phyloP scores from a whole-genome alignment of 53 echinoderm and acorn worm species.

The Patiria pectinifera region DNA sequence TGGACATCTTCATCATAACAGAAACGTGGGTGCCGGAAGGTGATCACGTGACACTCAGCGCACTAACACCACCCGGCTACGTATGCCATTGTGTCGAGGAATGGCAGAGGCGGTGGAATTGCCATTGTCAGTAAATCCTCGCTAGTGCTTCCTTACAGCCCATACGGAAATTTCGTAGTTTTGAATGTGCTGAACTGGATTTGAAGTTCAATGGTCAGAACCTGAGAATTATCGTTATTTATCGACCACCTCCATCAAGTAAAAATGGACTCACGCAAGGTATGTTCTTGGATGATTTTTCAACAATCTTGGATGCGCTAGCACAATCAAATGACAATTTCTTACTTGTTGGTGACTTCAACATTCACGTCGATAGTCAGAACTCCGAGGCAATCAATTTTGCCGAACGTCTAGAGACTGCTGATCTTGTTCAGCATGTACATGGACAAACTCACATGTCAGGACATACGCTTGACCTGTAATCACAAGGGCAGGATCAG shows the following conservation, averaged over 20 bases:
- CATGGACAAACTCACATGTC: constrained; percentile 21
- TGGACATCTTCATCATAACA: constrained; percentile 54
- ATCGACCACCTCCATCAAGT: constrained; percentile 34
- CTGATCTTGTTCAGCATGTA: constrained; percentile 10
- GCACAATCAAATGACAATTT: constrained; percentile 39
- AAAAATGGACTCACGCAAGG: constrained; percentile 14
- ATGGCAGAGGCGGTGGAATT: constrained; percentile 41
- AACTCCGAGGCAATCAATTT: background rate
- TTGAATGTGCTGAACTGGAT: constrained; percentile 39
- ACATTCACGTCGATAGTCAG: constrained; percentile 33
- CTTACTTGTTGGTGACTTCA: constrained; percentile 46
- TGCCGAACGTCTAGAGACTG: background rate
- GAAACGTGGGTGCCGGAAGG: constrained; percentile 45
- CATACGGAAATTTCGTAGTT: constrained; percentile 17
- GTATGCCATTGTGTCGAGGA: constrained; percentile 17
- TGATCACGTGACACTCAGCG: constrained; percentile 41
- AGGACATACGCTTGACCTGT: constrained; percentile 34
- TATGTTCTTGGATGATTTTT: constrained; percentile 33
- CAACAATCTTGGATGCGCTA: constrained; percentile 3
- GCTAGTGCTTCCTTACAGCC: constrained; percentile 25
- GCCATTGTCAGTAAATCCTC: constrained; percentile 6
- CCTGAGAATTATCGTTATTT: constrained; percentile 2
- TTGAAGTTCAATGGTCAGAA: background rate
- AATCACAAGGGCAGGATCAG: constrained; percentile 35
- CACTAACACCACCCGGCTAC: constrained; percentile 9